Conservation (phyloP, 2,888 invertebrate genomes). For the Metacarcinus magister region DNA sequence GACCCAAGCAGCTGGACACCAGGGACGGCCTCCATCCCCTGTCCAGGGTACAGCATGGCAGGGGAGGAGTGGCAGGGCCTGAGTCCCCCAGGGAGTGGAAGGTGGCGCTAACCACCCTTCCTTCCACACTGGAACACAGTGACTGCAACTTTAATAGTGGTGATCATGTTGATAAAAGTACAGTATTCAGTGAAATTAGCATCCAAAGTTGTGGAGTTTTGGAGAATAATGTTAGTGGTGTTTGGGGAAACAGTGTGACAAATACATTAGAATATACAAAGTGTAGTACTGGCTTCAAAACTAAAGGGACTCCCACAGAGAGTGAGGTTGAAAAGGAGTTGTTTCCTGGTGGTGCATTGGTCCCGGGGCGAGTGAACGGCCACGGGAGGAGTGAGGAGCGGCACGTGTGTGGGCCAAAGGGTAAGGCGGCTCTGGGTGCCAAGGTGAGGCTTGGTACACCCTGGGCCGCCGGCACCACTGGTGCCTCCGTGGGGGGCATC, state of each 20-base stretch:
- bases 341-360: neutral
- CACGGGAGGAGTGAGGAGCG: neutral
- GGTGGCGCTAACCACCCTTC: neutral
- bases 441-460: neutral
- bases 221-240: neutral
- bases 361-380: neutral
- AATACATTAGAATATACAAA: neutral
- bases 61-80: neutral
- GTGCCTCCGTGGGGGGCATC: neutral
- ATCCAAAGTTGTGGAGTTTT: neutral
- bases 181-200: slow-evolving; percentile 52
- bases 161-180: neutral
- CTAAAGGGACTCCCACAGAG: neutral
- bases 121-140: neutral
- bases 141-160: neutral
- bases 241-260: neutral
- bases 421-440: neutral
- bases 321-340: neutral
- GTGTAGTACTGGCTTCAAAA: neutral
- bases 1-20: neutral
- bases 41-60: neutral
- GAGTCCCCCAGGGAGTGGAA: neutral
- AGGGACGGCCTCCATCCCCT: neutral
- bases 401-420: neutral
- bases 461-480: neutral